phyloP scores from a whole-genome alignment of 2,888 invertebrate genomes.

The Sturmia bella region DNA sequence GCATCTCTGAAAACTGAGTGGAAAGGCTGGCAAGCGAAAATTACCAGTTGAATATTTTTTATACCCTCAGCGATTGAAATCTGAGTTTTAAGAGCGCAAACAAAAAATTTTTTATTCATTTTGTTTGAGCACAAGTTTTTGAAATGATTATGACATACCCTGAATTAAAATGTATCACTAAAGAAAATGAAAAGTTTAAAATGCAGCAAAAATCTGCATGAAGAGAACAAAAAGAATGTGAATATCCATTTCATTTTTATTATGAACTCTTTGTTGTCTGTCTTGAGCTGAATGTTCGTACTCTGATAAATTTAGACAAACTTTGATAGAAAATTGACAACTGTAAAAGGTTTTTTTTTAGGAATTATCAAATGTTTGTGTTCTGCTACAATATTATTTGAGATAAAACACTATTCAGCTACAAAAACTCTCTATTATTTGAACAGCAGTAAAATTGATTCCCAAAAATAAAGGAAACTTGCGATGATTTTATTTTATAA shows the following conservation, averaged over 20 bases:
- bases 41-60: constrained; percentile 43
- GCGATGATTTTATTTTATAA: too few relatives aligned
- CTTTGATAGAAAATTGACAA: too few relatives aligned
- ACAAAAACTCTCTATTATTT: too few relatives aligned
- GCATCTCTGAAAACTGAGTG: constrained; percentile 34
- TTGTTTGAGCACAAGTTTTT: constrained; percentile 28
- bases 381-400: too few relatives aligned
- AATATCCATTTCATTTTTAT: neutral
- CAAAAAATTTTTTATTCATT: constrained; percentile 16
- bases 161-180: constrained; percentile 1
- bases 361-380: too few relatives aligned
- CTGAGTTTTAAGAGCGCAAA: constrained; percentile 24
- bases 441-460: too few relatives aligned
- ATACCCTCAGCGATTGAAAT: constrained; percentile 7
- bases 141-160: constrained; percentile 12
- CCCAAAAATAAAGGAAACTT: too few relatives aligned
- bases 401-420: too few relatives aligned
- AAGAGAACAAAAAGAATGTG: neutral
- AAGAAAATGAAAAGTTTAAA: neutral
- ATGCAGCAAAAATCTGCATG: too few relatives aligned
- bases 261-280: neutral
- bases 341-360: too few relatives aligned
- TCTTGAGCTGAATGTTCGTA: neutral
- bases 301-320: too few relatives aligned
- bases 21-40: constrained; percentile 5